Percentiles rank a stretch among this genome's conserved stretches.
phyloP scores from a whole-genome alignment of 2,888 invertebrate genomes.

The Lasioglossum figueresi region DNA sequence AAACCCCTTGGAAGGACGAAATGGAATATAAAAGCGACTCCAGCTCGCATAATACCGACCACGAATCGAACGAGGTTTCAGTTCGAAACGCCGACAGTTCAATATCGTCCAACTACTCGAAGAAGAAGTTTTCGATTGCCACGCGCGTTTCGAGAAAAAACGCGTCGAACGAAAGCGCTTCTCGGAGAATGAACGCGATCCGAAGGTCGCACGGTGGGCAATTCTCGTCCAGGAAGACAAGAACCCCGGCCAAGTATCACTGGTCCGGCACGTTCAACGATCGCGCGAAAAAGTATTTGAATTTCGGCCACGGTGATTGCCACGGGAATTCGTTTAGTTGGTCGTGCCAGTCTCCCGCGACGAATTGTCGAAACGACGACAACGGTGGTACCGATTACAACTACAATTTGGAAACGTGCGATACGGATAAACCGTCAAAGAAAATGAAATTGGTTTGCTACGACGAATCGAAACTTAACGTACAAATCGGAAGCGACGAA shows the following conservation, averaged over 20 bases:
- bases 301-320: background rate
- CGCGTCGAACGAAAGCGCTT: background rate
- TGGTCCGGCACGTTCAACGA: slow-evolving; percentile 76
- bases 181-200: background rate
- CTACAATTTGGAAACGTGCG: slow-evolving; percentile 53
- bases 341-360: background rate
- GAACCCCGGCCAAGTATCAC: slow-evolving; percentile 68
- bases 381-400: slow-evolving; percentile 39
- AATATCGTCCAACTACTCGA: background rate
- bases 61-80: slow-evolving; percentile 16
- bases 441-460: slow-evolving; percentile 62
- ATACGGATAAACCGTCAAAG: slow-evolving; percentile 57
- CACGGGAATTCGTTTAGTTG: background rate
- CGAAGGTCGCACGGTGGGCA: background rate
- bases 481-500: background rate
- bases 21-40: slow-evolving; percentile 18
- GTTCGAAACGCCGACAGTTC: background rate
- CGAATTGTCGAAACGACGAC: background rate
- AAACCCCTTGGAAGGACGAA: slow-evolving; percentile 71
- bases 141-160: background rate
- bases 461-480: slow-evolving; percentile 43
- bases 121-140: background rate
- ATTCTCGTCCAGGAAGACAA: slow-evolving; percentile 60
- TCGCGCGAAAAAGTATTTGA: slow-evolving; percentile 5
- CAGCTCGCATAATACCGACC: slow-evolving; percentile 40